phyloP scores from a whole-genome alignment of 1,140 invertebrate species.

The Bradysia coprophila region DNA sequence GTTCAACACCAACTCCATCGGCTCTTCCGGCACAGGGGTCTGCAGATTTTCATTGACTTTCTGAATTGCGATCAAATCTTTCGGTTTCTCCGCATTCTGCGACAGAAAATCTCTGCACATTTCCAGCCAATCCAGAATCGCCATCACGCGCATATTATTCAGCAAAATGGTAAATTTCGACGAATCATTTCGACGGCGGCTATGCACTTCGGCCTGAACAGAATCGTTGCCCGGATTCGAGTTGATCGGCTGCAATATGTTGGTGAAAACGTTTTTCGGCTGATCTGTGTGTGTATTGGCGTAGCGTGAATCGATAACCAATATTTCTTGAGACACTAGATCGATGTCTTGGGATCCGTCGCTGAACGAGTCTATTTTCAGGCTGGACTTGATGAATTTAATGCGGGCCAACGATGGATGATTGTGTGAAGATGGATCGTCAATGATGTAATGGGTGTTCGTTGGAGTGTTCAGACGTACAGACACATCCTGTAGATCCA shows the following conservation, averaged over 20 bases:
- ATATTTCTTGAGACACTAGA: constrained; percentile 80
- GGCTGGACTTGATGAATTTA: constrained; percentile 78
- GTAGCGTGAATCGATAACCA: constrained; percentile 58
- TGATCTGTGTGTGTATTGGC: neutral
- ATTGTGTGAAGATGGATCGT: neutral
- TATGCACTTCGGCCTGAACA: constrained; percentile 75
- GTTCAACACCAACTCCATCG: constrained; percentile 78
- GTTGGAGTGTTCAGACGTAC: constrained; percentile 41
- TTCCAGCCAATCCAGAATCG: constrained; percentile 87
- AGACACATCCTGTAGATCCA: constrained; percentile 78
- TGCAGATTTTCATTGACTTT: neutral
- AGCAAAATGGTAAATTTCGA: constrained; percentile 76
- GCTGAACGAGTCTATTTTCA: constrained; percentile 69
- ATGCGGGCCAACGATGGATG: constrained; percentile 53
- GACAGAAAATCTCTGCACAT: constrained; percentile 63
- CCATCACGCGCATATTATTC: constrained; percentile 90
- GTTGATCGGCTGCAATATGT: constrained; percentile 66
- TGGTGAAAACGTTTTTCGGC: constrained; percentile 66
- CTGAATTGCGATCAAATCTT: neutral
- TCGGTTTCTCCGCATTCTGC: constrained; percentile 10
- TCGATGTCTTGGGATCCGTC: constrained; percentile 84
- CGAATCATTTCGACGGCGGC: constrained; percentile 45
- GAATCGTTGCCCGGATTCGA: constrained; percentile 29
- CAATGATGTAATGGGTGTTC: neutral
- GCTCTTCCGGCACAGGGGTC: constrained; percentile 3